Percentiles rank a stretch among this genome's conserved stretches.
These are phyloP conservation scores for Melitaea athalia DNA, from an alignment of 2,888 invertebrate species.

Conservation along the genomic window DNA sequence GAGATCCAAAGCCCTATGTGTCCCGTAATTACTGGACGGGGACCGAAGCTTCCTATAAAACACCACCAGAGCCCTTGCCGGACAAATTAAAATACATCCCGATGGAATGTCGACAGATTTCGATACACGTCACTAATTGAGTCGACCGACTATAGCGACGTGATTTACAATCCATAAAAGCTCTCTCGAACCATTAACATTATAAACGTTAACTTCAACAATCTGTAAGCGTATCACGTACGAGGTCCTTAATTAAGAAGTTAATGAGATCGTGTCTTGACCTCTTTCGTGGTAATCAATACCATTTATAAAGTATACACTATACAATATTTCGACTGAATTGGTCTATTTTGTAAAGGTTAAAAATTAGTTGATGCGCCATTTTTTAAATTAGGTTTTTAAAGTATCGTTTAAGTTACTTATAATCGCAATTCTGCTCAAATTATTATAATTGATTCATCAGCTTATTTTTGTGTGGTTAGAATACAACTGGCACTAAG, in stretches of 20 bases:
- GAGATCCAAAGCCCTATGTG: constrained; percentile 41
- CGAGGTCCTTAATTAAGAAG: constrained; percentile 71
- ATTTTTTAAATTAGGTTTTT: background rate
- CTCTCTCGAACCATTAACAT: constrained; percentile 31
- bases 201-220: constrained; percentile 45
- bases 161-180: constrained; percentile 42
- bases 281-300: constrained; percentile 63
- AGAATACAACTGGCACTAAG: no score
- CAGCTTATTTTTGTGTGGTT: no score
- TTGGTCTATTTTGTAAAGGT: background rate
- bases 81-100: constrained; percentile 59
- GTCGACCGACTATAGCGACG: constrained; percentile 48
- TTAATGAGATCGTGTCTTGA: constrained; percentile 68
- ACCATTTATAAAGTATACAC: constrained; percentile 51
- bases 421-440: background rate
- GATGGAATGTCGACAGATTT: constrained; percentile 56
- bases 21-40: constrained; percentile 57
- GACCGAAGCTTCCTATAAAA: constrained; percentile 60
- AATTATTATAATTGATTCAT: no score
- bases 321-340: constrained; percentile 28
- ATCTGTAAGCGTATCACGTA: constrained; percentile 65
- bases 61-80: constrained; percentile 41
- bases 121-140: constrained; percentile 66
- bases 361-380: background rate
- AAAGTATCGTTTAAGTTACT: background rate